These are phyloP conservation scores for Lasioglossum malachurum DNA, from an alignment of 2,888 invertebrate species.

Conservation along the genomic window DNA sequence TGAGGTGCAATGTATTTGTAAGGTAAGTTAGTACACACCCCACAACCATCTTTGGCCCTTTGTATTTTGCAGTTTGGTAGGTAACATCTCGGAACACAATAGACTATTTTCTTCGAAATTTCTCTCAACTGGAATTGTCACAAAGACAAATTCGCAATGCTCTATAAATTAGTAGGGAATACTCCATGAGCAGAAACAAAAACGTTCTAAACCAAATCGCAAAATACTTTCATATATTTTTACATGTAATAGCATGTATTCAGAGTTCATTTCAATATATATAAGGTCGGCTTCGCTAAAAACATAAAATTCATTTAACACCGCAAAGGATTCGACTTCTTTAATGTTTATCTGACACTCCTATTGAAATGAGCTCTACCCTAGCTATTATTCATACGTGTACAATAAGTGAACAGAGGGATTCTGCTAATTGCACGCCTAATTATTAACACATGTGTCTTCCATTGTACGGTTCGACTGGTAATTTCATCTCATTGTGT, in stretches of 20 bases:
- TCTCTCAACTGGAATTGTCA: not conserved
- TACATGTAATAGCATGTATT: conserved; percentile 71
- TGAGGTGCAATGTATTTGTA: conserved; percentile 57
- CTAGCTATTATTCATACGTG: conserved; percentile 71
- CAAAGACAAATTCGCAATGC: not conserved
- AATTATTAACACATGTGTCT: not conserved
- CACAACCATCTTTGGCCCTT: conserved; percentile 84
- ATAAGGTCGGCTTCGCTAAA: conserved; percentile 31
- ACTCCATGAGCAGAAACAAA: not conserved
- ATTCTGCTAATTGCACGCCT: conserved; percentile 48
- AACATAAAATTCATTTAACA: not conserved
- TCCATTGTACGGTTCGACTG: not conserved
- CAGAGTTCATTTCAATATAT: conserved; percentile 66
- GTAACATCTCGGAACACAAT: not conserved
- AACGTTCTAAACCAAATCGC: conserved; percentile 70
- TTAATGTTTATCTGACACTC: not conserved
- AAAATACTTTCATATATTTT: conserved; percentile 68
- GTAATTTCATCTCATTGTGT: not conserved
- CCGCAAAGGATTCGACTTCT: not conserved
- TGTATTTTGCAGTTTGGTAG: conserved; percentile 80
- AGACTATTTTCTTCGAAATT: not conserved
- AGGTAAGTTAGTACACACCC: conserved; percentile 83
- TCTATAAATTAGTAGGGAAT: not conserved
- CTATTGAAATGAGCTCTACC: conserved; percentile 62
- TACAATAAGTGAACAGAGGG: conserved; percentile 79